Evolutionary conservation across 2,113 vertebrate species (phyloP).

Genomic region (Cynopterus brachyotis): DNA sequence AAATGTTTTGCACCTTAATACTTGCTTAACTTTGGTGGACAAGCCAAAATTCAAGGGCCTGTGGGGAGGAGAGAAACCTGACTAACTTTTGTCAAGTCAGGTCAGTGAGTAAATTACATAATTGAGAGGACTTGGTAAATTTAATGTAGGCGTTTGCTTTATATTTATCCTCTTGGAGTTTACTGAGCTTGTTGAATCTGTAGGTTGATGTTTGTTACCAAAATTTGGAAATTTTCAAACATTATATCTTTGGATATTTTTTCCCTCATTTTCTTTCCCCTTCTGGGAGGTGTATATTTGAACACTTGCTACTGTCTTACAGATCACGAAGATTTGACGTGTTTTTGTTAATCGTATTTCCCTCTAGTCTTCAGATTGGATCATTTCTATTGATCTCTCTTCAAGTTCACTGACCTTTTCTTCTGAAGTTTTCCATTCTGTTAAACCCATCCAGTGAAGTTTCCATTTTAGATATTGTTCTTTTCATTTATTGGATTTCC

Average conservation of each 20-base stretch:
- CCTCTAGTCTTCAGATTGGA: not conserved
- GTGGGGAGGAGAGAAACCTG: not conserved
- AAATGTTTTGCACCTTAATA: not conserved
- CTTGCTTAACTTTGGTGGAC: not conserved
- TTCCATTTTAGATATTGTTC: not conserved
- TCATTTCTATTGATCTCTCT: not conserved
- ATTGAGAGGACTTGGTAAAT: not conserved
- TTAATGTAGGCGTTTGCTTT: not conserved
- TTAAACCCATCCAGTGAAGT: not conserved
- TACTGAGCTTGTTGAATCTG: not conserved
- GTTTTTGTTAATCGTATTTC: not conserved
- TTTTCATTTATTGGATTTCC: not conserved
- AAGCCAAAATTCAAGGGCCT: not conserved
- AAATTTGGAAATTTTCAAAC: not conserved
- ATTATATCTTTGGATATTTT: not conserved
- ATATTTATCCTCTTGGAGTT: not conserved
- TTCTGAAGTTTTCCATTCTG: not conserved
- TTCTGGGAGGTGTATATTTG: not conserved
- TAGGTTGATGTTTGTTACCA: not conserved
- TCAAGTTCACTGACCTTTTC: not conserved
- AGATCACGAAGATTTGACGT: not conserved
- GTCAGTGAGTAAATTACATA: not conserved
- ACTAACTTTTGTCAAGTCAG: not conserved
- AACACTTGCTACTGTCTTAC: not conserved
- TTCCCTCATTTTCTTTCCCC: not conserved